A percentile compares a stretch with the other conserved stretches of the same genome.
These are phyloP conservation scores for Trididemnum clinides DNA, from an alignment of 23 tunicate species.

Conservation along the genomic window DNA sequence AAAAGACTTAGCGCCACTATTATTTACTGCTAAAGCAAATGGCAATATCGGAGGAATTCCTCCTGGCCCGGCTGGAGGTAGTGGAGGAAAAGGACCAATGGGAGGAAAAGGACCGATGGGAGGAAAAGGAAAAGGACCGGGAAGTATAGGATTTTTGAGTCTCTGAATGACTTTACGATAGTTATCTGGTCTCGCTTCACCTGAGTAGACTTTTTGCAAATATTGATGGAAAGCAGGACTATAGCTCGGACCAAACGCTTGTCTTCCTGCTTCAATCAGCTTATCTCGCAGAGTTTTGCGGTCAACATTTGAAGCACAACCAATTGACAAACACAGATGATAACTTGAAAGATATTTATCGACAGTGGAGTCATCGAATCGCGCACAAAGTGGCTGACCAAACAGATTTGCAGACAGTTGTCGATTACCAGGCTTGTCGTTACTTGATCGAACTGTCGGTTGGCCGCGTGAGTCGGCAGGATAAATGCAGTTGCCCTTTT, in stretches of 20 bases:
- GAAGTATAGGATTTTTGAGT: neutral
- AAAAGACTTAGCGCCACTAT: neutral
- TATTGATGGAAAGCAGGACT: neutral
- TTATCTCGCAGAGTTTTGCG: neutral
- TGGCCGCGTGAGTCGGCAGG: constrained; percentile 36
- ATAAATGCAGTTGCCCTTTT: constrained; percentile 41
- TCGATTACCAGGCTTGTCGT: constrained; percentile 24
- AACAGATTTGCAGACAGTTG: neutral
- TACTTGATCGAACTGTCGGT: constrained; percentile 44
- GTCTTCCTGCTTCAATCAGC: neutral
- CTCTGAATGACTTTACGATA: constrained; percentile 33
- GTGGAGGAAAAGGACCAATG: neutral
- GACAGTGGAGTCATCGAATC: constrained; percentile 6
- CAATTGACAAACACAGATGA: constrained; percentile 65
- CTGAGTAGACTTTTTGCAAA: constrained; percentile 32
- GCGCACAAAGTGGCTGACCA: constrained; percentile 65
- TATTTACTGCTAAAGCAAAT: neutral
- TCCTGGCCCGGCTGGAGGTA: neutral
- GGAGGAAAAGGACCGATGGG: neutral
- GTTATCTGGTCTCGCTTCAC: constrained; percentile 75
- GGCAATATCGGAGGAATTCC: neutral
- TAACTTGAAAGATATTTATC: constrained; percentile 43
- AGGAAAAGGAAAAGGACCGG: no score
- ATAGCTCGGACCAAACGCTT: neutral
- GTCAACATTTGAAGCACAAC: constrained; percentile 57